Evolutionary conservation across 2,113 vertebrate species (phyloP), one percentile per base, ranked within the genome.

Genomic region (Pica pica): DNA sequence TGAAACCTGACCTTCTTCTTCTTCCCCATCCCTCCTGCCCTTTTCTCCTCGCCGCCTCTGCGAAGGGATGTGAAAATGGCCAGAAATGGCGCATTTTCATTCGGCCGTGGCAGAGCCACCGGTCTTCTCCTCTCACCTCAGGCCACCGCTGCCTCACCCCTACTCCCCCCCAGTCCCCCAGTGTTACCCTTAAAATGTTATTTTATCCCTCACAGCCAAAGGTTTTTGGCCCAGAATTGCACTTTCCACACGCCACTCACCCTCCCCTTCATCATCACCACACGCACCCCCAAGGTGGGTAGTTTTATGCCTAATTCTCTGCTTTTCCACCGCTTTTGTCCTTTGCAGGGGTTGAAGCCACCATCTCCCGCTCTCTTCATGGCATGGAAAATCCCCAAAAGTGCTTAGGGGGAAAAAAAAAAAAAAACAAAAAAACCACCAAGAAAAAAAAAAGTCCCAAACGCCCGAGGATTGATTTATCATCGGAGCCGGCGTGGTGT

Each of bases 381-480:
- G 10, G 70, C 22, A 42, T 83, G 94, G 91, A 95, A 94, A 96
- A 95, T 42, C 47, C 79, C 86, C 79, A 90, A 33, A 67, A 16
- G 13, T 24, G 13, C 61, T 79, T n/a, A 22, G 39, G 26, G 27
- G 7, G 1, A 11, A 5, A 56, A 35, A 20, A 67, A 33, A 10
- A 33, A 12, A 12, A 35, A 61, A 49, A 12, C 33, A 61, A 59
- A n/a, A n/a, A n/a, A n/a, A 5, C 3, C 4, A 17, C 5, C 13
- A n/a, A 33, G 13, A 47, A 56, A 41, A 15, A 64, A 42, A 10
- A 23, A 49, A 37, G 4, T 33, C 67, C 44, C 37, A 44, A 87
- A 28, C 46, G 22, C 17, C 39, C 4, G 9, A 76, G 57, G 61
- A 88, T 19, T 85, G 88, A 87, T 94, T 74, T 41, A 44, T 89